A percentile compares a stretch with the other conserved stretches of the same genome.
Evolutionary conservation across 1,140 invertebrate species (phyloP).

Genomic region (Drosophila biarmipes): DNA sequence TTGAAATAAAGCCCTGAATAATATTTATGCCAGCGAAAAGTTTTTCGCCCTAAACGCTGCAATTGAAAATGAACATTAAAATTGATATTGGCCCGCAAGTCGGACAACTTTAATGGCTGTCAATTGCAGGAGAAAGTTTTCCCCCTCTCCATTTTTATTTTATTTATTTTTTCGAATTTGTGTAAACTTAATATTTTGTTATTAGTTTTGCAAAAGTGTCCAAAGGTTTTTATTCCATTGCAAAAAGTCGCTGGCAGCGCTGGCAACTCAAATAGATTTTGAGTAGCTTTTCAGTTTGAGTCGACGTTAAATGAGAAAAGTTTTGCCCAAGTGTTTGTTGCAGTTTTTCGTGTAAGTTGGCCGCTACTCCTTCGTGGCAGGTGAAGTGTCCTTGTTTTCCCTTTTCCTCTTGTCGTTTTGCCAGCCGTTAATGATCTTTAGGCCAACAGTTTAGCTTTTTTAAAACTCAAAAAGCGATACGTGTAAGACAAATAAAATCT

Average conservation of each 20-base stretch:
- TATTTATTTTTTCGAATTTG: constrained; percentile 39
- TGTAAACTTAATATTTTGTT: constrained; percentile 80
- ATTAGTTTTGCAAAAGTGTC: constrained; percentile 68
- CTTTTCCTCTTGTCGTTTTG: constrained; percentile 16
- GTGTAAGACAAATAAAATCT: not conserved
- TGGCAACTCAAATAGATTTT: constrained; percentile 75
- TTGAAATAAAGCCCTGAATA: not conserved
- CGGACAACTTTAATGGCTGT: constrained; percentile 66
- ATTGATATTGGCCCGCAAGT: constrained; percentile 63
- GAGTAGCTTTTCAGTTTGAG: constrained; percentile 80
- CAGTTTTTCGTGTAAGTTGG: constrained; percentile 67
- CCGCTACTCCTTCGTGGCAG: constrained; percentile 34
- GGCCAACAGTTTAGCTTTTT: constrained; percentile 44
- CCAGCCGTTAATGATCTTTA: constrained; percentile 67
- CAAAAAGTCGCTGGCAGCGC: constrained; percentile 1
- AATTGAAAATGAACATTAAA: constrained; percentile 77
- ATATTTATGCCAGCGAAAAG: constrained; percentile 38
- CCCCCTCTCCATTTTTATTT: not conserved
- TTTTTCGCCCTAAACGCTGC: constrained; percentile 45
- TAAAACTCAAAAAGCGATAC: no score
- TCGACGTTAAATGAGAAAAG: constrained; percentile 79
- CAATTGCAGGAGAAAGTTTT: constrained; percentile 65
- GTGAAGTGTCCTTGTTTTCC: constrained; percentile 45
- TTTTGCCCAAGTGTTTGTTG: constrained; percentile 75
- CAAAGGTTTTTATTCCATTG: constrained; percentile 55